A percentile compares a stretch with the other conserved stretches of the same genome.
Evolutionary conservation across 2,113 vertebrate genomes (phyloP).

Genomic region (Oreocharis arfaki): DNA sequence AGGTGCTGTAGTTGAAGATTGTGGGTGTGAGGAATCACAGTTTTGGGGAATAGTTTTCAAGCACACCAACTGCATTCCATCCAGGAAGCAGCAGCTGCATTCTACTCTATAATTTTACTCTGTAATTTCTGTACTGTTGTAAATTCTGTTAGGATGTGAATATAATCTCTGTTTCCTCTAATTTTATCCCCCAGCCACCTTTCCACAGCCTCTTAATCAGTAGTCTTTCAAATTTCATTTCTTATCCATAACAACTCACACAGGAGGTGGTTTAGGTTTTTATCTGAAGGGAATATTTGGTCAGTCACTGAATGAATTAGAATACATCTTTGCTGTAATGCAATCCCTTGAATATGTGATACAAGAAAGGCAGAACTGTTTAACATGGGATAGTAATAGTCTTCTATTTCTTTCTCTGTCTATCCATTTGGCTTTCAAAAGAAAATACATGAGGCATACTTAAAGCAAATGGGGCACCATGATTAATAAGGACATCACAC

Average conservation of each 20-base stretch:
- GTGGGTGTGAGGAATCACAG: neutral
- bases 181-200: neutral
- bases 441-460: conserved; percentile 52
- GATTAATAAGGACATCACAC: conserved; percentile 73
- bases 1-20: neutral
- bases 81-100: neutral
- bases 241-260: neutral
- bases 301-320: neutral
- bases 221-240: neutral
- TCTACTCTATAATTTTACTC: neutral
- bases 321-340: neutral
- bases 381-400: neutral
- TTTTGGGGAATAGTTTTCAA: neutral
- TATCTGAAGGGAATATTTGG: neutral
- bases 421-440: conserved; percentile 53
- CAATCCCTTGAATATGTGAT: neutral
- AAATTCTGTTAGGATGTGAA: neutral
- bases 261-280: neutral
- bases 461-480: conserved; percentile 52
- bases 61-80: neutral
- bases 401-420: conserved; percentile 42
- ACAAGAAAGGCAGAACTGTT: neutral
- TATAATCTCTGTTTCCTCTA: neutral
- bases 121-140: neutral
- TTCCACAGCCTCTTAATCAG: neutral